These are phyloP conservation scores for Echinops telfairi DNA, from an alignment of 2,113 vertebrate genomes.

Conservation along the genomic window DNA sequence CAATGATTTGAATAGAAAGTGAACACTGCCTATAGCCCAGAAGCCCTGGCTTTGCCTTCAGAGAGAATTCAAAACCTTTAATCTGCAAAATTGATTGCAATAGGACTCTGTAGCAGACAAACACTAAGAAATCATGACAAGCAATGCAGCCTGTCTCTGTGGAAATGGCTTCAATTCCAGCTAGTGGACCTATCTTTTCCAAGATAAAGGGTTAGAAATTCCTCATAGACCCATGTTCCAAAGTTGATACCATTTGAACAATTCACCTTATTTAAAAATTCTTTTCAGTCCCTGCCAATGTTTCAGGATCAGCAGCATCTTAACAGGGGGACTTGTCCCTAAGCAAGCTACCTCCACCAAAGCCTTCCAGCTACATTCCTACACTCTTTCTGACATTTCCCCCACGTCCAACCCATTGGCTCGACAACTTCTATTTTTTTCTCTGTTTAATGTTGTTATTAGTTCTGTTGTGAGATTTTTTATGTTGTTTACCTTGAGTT, in stretches of 20 bases:
- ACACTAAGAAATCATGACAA: not conserved
- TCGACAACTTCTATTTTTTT: too few species aligned
- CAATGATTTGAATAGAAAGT: not conserved
- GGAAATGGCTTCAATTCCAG: not conserved
- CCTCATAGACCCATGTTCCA: not conserved
- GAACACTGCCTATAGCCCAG: not conserved
- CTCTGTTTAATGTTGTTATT: too few species aligned
- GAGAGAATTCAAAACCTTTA: not conserved
- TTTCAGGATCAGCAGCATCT: not conserved
- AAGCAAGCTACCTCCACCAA: not conserved
- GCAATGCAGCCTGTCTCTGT: too few species aligned
- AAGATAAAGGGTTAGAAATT: not conserved
- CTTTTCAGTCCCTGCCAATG: not conserved
- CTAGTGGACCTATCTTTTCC: not conserved
- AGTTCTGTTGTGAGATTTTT: too few species aligned
- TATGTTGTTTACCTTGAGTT: too few species aligned
- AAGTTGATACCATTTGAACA: not conserved
- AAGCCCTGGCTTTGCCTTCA: not conserved
- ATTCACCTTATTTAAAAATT: not conserved
- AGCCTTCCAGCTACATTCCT: not conserved
- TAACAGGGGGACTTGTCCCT: accelerated
- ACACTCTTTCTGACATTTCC: too few species aligned
- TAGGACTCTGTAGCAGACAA: not conserved
- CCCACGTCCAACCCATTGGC: too few species aligned
- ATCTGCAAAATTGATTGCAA: not conserved